phyloP scores from a whole-genome alignment of 2,113 vertebrate genomes.

The Cryptotis parvus region DNA sequence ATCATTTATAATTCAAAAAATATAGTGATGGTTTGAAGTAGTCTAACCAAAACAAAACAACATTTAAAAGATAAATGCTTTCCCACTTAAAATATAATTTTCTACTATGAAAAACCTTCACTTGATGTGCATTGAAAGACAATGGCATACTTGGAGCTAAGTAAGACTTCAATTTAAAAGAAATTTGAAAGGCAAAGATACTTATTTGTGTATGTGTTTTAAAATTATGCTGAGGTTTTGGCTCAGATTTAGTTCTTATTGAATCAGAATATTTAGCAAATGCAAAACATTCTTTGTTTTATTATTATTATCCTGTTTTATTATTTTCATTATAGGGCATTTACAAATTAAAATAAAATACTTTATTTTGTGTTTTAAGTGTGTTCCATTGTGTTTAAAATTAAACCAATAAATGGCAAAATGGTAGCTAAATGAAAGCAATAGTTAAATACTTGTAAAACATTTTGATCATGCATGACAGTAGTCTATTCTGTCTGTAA shows the following conservation, averaged over 20 bases:
- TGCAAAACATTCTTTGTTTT: not conserved
- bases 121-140: slow-evolving; percentile 17
- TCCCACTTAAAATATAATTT: slow-evolving; percentile 25
- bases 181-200: not conserved
- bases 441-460: slow-evolving; percentile 51
- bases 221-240: not conserved
- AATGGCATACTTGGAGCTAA: not conserved
- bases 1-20: not conserved
- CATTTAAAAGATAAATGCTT: not conserved
- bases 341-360: slow-evolving; percentile 57
- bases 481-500: slow-evolving; percentile 39
- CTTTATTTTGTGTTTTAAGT: slow-evolving; percentile 38
- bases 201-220: not conserved
- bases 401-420: slow-evolving; percentile 57
- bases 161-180: slow-evolving; percentile 16
- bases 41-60: not conserved
- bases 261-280: not conserved
- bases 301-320: not conserved
- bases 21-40: not conserved
- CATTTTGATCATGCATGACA: slow-evolving; percentile 19
- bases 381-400: slow-evolving; percentile 54
- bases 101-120: not conserved
- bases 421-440: slow-evolving; percentile 41
- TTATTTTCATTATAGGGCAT: slow-evolving; percentile 23
- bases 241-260: not conserved